phyloP scores from a whole-genome alignment of 2,888 invertebrate species.

The Serripes groenlandicus region DNA sequence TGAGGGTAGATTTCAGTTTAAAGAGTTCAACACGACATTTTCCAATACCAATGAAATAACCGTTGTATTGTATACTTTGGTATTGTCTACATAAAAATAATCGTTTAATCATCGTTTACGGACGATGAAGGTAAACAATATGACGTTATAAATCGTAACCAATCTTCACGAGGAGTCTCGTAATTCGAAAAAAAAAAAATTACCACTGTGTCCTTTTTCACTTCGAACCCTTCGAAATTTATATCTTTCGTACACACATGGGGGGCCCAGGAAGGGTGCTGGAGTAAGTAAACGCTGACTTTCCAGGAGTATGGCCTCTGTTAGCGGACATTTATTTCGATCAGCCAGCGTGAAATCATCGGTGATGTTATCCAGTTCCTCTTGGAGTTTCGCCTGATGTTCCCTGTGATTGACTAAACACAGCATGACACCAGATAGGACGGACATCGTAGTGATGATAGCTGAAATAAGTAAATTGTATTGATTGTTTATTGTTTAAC shows the following conservation, averaged over 20 bases:
- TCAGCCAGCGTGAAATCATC: not conserved
- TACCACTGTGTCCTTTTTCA: not conserved
- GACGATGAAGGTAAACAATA: too few relatives aligned
- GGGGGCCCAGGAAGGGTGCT: not conserved
- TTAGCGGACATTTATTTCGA: not conserved
- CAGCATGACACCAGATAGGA: not conserved
- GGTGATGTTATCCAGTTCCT: not conserved
- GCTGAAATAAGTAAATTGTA: too few relatives aligned
- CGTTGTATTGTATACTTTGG: too few relatives aligned
- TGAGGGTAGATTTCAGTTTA: too few relatives aligned
- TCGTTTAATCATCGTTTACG: too few relatives aligned
- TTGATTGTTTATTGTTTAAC: too few relatives aligned
- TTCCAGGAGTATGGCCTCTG: not conserved
- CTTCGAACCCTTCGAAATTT: not conserved
- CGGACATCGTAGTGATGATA: not conserved
- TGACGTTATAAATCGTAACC: too few relatives aligned
- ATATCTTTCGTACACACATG: not conserved
- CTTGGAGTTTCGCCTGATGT: not conserved
- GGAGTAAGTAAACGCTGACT: not conserved
- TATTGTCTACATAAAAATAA: too few relatives aligned
- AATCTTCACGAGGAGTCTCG: too few relatives aligned
- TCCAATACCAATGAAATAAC: too few relatives aligned
- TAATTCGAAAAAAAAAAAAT: too few relatives aligned
- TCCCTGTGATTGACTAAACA: conserved; percentile 11
- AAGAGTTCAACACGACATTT: too few relatives aligned